Base-by-base conservation (phyloP, 2,888 invertebrate genomes). In the Xylota sylvarum region DNA sequence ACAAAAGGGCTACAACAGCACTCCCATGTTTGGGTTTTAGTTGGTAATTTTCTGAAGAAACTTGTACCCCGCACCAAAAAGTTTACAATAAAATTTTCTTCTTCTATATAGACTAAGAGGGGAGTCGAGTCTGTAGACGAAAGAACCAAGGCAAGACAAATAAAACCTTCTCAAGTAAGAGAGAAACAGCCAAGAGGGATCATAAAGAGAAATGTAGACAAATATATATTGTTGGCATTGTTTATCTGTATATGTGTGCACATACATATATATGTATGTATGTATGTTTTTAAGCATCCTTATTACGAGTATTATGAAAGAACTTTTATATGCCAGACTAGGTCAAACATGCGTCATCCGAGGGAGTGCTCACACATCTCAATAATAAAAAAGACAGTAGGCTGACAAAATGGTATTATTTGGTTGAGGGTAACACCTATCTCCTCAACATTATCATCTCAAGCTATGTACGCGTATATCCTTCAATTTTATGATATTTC, bases 291-390 rank as follows among this genome's bases (percentile, higher is more conserved):
- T 17, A 69, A 69, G 77, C 50, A 69, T 60, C 67, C 48, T 77
- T 74, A 84, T 79, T 79, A 79, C 62, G 69, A 67, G 67, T 67
- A 60, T 69, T 78, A 69, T 55, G 62, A 69, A 74, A 50, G 40
- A 74, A 64, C 62, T 74, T 84, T 69, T 79, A 55, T 74, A 69
- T 67, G 79, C 69, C 56, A 84, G 79, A 84, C 79, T 84, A 84
- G 84, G 84, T 84, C 84, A 84, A 84, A 74, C 74, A 74, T 84
- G 74, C 79, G 79, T 84, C 84, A 74, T 84, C 74, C 55, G 69
- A 40, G 62, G 69, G 70, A 69, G 78, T 73, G 10, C 27, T 17
- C 50, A 46, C n/a, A 67, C 72, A 73, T 60, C 32, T 58, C 14
- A 43, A 37, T 9, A 35, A 37, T 12, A 37, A 9, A 55, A 55